Base-by-base conservation (phyloP, 2,797 vertebrate species). In the Etheostoma nigrum region DNA sequence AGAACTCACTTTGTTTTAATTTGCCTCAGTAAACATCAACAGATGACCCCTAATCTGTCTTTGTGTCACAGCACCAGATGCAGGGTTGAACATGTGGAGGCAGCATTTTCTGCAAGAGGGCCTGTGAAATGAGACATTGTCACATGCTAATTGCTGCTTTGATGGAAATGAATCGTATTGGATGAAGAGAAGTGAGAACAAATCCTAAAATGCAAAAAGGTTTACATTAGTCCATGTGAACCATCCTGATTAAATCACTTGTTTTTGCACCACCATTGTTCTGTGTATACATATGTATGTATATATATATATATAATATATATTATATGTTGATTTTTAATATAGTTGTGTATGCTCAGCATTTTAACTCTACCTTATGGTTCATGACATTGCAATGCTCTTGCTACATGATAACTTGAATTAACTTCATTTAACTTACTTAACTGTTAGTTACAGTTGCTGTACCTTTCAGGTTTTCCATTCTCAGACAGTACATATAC, bases 51-150 rank as follows among this genome's bases (percentile, higher is more conserved):
- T 89, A 86, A 93, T 94, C 70, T 74, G 73, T 91, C 84, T 85
- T 74, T 71, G 76, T 88, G 85, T 85, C 72, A 52, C 77, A 67
- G 84, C 42, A 47, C 82, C 93, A 93, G 92, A 94, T 94, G 91
- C 86, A 69, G 69, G 86, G 90, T 78, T 76, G 70, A 80, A 91
- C 82, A 67, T 78, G 78, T 79, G 79, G 74, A 76, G 78, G 61
- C 65, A 66, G 51, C 60, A 75, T 87, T 90, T 91, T 90, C 84
- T 86, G 87, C 81, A 86, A 75, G 79, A 88, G 74, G 72, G 81
- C 67, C 68, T 82, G 64, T 85, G 81, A 89, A 91, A 92, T 77
- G 74, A 81, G 63, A 55, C 23, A 55, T 66, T 69, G 74, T 74
- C 78, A 53, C 57, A 52, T 74, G 70, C 64, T 86, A 75, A 90